Evolutionary conservation across 1,140 invertebrate genomes (phyloP).

Genomic region (Andrena cerasifolii): DNA sequence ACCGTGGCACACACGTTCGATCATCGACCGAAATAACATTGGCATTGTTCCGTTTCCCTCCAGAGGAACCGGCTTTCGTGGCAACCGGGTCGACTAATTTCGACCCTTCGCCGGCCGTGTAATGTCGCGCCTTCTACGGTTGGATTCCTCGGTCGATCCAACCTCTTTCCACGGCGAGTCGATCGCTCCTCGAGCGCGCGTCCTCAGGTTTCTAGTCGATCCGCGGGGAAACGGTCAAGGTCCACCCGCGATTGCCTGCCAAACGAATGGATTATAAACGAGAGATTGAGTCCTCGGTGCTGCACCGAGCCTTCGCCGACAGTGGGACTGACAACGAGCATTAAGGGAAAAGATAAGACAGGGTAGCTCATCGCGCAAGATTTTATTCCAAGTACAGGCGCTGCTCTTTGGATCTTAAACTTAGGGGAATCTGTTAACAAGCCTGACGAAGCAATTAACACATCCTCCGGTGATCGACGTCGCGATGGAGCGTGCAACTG

Average conservation of each 20-base stretch:
- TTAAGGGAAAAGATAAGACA: too few relatives aligned
- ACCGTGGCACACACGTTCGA: conserved; percentile 73
- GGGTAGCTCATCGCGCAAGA: neutral
- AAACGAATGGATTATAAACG: conserved; percentile 24
- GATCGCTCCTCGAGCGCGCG: conserved; percentile 30
- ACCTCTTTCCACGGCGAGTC: conserved; percentile 30
- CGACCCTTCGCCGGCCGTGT: conserved; percentile 49
- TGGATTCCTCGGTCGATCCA: conserved; percentile 12
- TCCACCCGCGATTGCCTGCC: neutral
- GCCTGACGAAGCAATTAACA: too few relatives aligned
- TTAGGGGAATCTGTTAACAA: too few relatives aligned
- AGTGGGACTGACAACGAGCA: too few relatives aligned
- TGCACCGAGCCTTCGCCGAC: neutral
- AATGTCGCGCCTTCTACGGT: conserved; percentile 16
- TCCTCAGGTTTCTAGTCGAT: neutral
- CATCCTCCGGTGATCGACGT: neutral
- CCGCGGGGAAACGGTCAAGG: conserved; percentile 48
- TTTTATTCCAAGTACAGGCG: too few relatives aligned
- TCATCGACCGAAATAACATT: conserved; percentile 77
- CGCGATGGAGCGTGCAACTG: neutral
- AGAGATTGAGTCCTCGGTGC: conserved; percentile 14
- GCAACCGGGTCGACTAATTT: conserved; percentile 66
- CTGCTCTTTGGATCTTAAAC: too few relatives aligned
- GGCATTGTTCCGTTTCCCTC: conserved; percentile 77
- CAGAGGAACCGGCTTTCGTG: conserved; percentile 64